Evolutionary conservation across 2,113 vertebrate species (phyloP), one percentile per base, ranked within the genome.

Genomic region (Clarias magur): DNA sequence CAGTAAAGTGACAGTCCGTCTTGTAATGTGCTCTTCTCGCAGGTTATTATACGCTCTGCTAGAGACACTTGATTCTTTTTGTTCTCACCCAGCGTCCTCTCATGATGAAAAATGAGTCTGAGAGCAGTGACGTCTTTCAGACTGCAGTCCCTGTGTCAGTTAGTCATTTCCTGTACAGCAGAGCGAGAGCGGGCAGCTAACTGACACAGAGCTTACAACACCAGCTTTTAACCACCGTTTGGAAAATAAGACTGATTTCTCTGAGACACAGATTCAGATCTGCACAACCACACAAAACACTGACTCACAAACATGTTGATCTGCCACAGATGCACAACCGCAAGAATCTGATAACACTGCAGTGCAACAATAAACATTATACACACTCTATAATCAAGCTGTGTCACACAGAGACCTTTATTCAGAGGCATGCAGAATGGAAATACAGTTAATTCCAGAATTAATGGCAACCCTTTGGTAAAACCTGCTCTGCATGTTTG

Each of bases 31-130:
- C 65, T 89, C 65, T 13, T 54, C 48, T 78, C 25, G 82, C 84
- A 89, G 82, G 88, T 88, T 91, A 91, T 93, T 91, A 93, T 90
- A 87, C 81, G 87, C 86, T 83, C 91, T 86, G 90, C 91, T 91
- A 92, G 85, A 88, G 85, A 75, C 78, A 82, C 80, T 84, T 91
- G 85, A 87, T 84, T 81, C 90, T 87, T 73, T 82, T 86, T 84
- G 23, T 81, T 83, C 86, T 91, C 86, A 70, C 70, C 85, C 89
- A 86, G 83, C 86, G 73, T 67, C 56, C 54, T 73, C 88, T 90
- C 91, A 88, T 72, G 70, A 76, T 83, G 56, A 25, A 82, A 72
- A 84, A 87, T 62, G 79, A 91, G 89, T 75, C 78, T 15, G 59
- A 85, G 76, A 79, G 79, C 86, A 56, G 73, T 56, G 80, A 72